These are phyloP conservation scores for Umimayanthus chanpuru DNA, from an alignment of 92 coral and sea anemone species.

Conservation along the genomic window DNA sequence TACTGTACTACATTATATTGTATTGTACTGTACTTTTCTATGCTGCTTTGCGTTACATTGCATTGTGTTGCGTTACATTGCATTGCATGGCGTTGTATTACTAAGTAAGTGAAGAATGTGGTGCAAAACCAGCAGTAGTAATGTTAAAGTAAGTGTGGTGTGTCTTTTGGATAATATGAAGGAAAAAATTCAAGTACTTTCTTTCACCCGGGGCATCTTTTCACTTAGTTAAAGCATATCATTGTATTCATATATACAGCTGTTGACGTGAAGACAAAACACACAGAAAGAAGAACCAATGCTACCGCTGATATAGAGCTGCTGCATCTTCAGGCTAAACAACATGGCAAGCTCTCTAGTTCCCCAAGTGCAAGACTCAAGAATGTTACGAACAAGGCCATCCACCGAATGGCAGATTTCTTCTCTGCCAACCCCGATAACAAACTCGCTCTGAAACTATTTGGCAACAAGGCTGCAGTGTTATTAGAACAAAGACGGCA, in stretches of 20 bases:
- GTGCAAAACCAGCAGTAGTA: no score
- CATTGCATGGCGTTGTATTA: not conserved
- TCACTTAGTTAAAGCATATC: not conserved
- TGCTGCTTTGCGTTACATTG: not conserved
- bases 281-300: not conserved
- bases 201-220: not conserved
- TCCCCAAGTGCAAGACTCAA: conserved; percentile 30
- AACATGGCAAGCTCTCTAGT: conserved; percentile 19
- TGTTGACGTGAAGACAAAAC: conserved; percentile 6
- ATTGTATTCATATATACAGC: not conserved
- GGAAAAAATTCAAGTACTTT: not conserved
- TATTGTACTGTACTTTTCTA: not conserved
- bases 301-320: not conserved
- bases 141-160: no score
- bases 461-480: conserved; percentile 97
- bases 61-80: no score
- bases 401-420: conserved; percentile 59
- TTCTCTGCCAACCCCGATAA: conserved; percentile 93
- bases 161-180: not conserved
- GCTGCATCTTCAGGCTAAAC: conserved; percentile 26
- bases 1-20: no score
- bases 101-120: no score
- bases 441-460: conserved; percentile 92
- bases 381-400: conserved; percentile 25
- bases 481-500: conserved; percentile 90